Evolutionary conservation across 2,797 vertebrate species (phyloP).

Genomic region (Perodicticus potto): DNA sequence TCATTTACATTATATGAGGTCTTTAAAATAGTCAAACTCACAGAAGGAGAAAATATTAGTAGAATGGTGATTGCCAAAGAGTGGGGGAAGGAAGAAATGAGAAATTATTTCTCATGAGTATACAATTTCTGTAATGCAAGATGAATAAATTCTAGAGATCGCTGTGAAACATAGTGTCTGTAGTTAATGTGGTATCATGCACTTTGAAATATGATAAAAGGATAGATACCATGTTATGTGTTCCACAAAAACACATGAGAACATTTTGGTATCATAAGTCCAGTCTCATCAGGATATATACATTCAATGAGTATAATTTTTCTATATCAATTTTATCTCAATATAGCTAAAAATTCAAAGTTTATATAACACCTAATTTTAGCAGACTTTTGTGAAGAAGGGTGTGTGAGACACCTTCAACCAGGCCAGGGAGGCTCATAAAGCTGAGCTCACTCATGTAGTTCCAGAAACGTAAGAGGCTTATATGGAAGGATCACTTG

Average conservation of each 20-base stretch:
- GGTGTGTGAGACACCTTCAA: not conserved
- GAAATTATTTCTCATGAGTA: not conserved
- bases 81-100: not conserved
- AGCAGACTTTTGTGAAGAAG: not conserved
- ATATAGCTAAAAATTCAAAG: not conserved
- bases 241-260: not conserved
- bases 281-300: not conserved
- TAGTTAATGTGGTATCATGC: not conserved
- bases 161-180: not conserved
- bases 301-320: not conserved
- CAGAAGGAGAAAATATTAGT: not conserved
- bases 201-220: not conserved
- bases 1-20: not conserved
- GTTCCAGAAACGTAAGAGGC: too few relatives aligned
- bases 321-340: not conserved
- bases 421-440: not conserved
- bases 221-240: not conserved
- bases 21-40: not conserved
- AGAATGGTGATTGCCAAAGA: not conserved
- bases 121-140: not conserved
- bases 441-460: not conserved
- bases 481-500: too few relatives aligned
- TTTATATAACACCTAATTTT: not conserved
- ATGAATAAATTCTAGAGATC: not conserved
- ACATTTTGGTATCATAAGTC: not conserved